A percentile compares a stretch with the other conserved stretches of the same genome.
phyloP scores from a whole-genome alignment of 2,888 invertebrate species.

The Agonopterix subpropinquella region DNA sequence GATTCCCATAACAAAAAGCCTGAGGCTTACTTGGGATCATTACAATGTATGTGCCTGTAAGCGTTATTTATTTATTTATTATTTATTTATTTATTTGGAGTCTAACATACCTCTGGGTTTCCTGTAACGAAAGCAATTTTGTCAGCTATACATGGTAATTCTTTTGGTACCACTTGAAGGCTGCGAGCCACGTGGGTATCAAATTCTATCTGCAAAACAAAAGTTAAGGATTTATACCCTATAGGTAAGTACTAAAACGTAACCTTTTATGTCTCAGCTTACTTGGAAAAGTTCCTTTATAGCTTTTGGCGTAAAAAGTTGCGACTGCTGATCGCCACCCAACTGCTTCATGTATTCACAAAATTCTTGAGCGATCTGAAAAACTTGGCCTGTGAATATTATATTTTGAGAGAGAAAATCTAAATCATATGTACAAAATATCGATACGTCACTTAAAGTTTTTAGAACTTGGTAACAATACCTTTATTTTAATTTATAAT shows the following conservation, averaged over 20 bases:
- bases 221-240: not conserved
- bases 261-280: constrained; percentile 13
- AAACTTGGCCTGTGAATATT: constrained; percentile 5
- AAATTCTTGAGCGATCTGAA: constrained; percentile 64
- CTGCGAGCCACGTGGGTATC: constrained; percentile 73
- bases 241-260: not conserved
- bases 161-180: constrained; percentile 69
- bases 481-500: too few relatives aligned
- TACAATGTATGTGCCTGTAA: too few relatives aligned
- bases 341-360: constrained; percentile 66
- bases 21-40: too few relatives aligned
- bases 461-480: not conserved
- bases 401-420: not conserved
- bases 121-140: constrained; percentile 67
- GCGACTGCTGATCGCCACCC: constrained; percentile 66
- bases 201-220: constrained; percentile 67
- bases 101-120: constrained; percentile 53
- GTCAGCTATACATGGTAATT: constrained; percentile 75
- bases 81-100: too few relatives aligned
- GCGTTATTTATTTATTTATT: too few relatives aligned
- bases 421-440: not conserved
- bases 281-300: constrained; percentile 70
- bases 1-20: too few relatives aligned
- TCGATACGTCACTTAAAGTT: not conserved
- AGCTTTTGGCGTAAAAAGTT: constrained; percentile 62